Base-by-base conservation (phyloP, 2,888 invertebrate genomes). In the Dicyrtoma fusca region DNA sequence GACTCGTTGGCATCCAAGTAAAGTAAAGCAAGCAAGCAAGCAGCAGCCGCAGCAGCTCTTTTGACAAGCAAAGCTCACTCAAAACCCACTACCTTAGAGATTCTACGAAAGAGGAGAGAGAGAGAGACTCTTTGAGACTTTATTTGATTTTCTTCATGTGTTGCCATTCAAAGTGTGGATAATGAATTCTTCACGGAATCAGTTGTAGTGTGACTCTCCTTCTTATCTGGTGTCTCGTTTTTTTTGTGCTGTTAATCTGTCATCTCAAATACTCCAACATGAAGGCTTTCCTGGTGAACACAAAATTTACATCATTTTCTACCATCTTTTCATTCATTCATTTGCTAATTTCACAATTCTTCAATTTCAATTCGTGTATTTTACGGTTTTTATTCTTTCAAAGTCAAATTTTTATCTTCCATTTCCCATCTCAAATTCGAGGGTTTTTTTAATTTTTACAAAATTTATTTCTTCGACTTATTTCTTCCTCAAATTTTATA, bases 221-320 rank as follows among this genome's bases (percentile, higher is more conserved):
- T 45, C 59, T 59, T 26, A 65, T 47, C 64, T 65, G 71, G 65
- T 65, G 42, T 57, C 19, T 57, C 61, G 14, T 47, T 49, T 57
- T 65, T 65, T 44, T 44, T 44, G 19, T 25, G 21, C 14, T 71
- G 55, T 57, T 34, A 47, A 51, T 42, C 25, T 42, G 69, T 51
- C 23, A 44, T 19, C 64, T 23, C 17, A 11, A 44, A 45, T 57
- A 25, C 34, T 51, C 21, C 71, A 64, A 17, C 42, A 71, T 71
- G 71, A 71, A 71, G 71, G 59, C 45, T 71, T 71, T 71, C 49
- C 71, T 71, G 71, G 71, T 71, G 71, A 65, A 23, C 25, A 51
- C 47, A 61, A 23, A 25, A 49, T 49, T n/a, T 49, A 49, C 49
- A 49, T 4, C 49, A n/a, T 34, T 34, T n/a, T 17, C 14, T 4